Evolutionary conservation across 2,113 vertebrate species (phyloP).

Genomic region (Petroica traversi): DNA sequence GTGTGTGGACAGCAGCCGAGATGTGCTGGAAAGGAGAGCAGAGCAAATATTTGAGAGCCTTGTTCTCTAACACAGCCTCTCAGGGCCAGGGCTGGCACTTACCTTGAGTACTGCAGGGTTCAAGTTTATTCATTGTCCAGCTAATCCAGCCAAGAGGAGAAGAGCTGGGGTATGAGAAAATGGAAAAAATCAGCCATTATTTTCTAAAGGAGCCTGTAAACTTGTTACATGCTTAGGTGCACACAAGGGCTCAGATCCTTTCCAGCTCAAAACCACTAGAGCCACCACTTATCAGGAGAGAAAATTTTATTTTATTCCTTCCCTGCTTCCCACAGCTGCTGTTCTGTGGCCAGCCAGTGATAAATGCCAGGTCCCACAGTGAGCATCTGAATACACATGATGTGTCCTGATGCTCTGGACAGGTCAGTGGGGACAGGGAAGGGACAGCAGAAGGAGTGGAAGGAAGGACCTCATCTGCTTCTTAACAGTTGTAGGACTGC

Average conservation of each 20-base stretch:
- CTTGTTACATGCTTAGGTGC: neutral
- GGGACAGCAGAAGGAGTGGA: neutral
- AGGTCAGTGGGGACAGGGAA: neutral
- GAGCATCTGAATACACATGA: neutral
- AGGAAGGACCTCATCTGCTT: neutral
- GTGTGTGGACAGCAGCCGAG: neutral
- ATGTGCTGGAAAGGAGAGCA: neutral
- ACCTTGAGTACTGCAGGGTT: neutral
- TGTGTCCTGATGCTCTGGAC: neutral
- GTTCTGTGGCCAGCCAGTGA: neutral
- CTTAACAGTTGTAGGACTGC: neutral
- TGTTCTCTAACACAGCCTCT: neutral
- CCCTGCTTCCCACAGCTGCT: neutral
- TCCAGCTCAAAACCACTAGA: neutral
- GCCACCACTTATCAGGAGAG: neutral
- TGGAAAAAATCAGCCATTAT: neutral
- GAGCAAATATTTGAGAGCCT: neutral
- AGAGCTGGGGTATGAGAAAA: neutral
- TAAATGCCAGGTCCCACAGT: neutral
- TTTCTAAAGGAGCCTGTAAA: neutral
- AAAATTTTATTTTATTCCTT: neutral
- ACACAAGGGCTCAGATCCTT: neutral
- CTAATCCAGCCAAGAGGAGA: neutral
- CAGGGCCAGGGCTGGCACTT: neutral
- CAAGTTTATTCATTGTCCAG: neutral